These are phyloP conservation scores for Illadopsis cleaveri DNA, from an alignment of 2,113 vertebrate genomes.

Conservation along the genomic window DNA sequence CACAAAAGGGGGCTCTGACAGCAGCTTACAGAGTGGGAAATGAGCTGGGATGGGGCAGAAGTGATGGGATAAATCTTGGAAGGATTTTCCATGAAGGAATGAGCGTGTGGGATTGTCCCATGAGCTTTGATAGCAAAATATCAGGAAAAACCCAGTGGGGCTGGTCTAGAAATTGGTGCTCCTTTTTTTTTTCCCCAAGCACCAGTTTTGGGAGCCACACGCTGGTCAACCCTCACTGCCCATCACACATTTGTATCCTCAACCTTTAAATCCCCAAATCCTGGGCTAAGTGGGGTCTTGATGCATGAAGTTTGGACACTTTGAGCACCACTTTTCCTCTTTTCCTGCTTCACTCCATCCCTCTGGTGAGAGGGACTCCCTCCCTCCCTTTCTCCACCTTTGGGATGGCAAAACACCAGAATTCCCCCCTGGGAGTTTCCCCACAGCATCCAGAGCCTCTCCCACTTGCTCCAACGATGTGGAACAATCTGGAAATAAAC, in stretches of 20 bases:
- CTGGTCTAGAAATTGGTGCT: no score
- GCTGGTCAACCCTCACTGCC: not conserved
- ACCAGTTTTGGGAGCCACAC: not conserved
- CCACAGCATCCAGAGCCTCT: fast-evolving
- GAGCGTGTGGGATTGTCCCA: no score
- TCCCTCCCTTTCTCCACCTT: not conserved
- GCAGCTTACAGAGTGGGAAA: no score
- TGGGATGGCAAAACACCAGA: not conserved
- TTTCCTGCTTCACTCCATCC: not conserved
- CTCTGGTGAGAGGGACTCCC: fast-evolving
- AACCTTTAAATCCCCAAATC: fast-evolving
- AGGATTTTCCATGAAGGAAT: no score
- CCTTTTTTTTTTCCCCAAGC: not conserved
- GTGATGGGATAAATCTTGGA: no score
- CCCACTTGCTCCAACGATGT: fast-evolving
- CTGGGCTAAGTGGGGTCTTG: fast-evolving
- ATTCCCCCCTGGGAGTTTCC: no score
- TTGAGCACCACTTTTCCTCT: not conserved
- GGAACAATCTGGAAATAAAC: not conserved
- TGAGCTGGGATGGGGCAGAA: no score
- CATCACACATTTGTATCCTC: not conserved
- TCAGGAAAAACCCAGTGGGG: no score
- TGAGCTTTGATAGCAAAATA: no score
- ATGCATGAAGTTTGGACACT: not conserved
- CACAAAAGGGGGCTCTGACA: no score